A percentile compares a stretch with the other conserved stretches of the same genome.
Evolutionary conservation across 2,888 invertebrate genomes (phyloP).

Genomic region (Chironomus riparius): DNA sequence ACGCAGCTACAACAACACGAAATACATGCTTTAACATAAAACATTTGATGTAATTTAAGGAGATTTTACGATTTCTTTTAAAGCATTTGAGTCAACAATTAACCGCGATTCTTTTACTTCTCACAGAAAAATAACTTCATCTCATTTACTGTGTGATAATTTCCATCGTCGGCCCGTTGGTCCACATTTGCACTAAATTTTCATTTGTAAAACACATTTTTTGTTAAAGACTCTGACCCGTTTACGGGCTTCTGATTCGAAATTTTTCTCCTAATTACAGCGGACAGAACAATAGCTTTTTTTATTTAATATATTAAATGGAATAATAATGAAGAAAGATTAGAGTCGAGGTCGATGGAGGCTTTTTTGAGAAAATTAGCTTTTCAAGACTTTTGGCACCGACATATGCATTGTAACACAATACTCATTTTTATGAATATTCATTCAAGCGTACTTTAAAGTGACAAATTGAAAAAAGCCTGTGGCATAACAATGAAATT

Average conservation of each 20-base stretch:
- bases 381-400: neutral
- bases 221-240: neutral
- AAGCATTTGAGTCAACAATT: neutral
- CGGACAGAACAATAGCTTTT: conserved; percentile 9
- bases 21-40: too few species aligned
- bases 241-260: neutral
- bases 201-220: neutral
- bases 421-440: neutral
- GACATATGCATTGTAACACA: neutral
- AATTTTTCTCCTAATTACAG: neutral
- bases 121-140: neutral
- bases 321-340: neutral
- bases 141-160: neutral
- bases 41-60: neutral
- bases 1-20: too few species aligned
- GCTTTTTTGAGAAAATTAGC: neutral
- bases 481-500: neutral
- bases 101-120: conserved; percentile 14
- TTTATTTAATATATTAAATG: neutral
- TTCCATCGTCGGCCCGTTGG: neutral
- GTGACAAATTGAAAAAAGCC: neutral
- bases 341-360: too few species aligned
- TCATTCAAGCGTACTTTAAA: neutral
- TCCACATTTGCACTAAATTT: neutral
- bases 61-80: neutral